A percentile compares a stretch with the other conserved stretches of the same genome.
Evolutionary conservation across 2,797 vertebrate species (phyloP).

Genomic region (Leptatherina wallacei): DNA sequence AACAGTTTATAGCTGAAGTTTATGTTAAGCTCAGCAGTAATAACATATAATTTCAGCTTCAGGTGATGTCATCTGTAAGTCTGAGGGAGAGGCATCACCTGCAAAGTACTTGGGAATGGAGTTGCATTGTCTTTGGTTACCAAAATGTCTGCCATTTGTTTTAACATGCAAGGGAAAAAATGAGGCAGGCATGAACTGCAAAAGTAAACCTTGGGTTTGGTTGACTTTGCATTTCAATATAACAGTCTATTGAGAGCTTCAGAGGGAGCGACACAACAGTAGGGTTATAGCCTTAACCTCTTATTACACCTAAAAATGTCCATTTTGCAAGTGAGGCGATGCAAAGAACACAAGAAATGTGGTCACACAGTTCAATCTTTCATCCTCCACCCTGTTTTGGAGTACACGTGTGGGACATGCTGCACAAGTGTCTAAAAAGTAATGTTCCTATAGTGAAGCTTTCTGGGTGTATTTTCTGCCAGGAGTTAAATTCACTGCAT

Average conservation of each 20-base stretch:
- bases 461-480: slow-evolving; percentile 15
- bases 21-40: no score
- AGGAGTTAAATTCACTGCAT: neutral
- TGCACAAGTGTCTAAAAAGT: slow-evolving; percentile 22
- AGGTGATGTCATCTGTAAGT: slow-evolving; percentile 9
- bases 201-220: slow-evolving; percentile 32
- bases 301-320: slow-evolving; percentile 70
- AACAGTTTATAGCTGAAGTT: no score
- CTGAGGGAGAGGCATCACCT: neutral
- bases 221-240: slow-evolving; percentile 32
- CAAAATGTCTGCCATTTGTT: slow-evolving; percentile 22
- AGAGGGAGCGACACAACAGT: slow-evolving; percentile 50
- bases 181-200: slow-evolving; percentile 11
- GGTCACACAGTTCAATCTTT: slow-evolving; percentile 45
- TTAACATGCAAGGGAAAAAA: slow-evolving; percentile 36
- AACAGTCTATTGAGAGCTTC: slow-evolving; percentile 49
- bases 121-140: neutral
- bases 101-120: neutral
- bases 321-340: slow-evolving; percentile 44
- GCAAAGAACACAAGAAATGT: slow-evolving; percentile 44
- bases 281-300: slow-evolving; percentile 67
- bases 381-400: slow-evolving; percentile 36
- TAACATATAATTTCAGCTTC: slow-evolving; percentile 13
- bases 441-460: neutral
- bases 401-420: slow-evolving; percentile 23